Percentiles rank a stretch among this genome's conserved stretches.
These are phyloP conservation scores for Punctoribates punctum DNA, from an alignment of 2,888 invertebrate species.

Conservation along the genomic window DNA sequence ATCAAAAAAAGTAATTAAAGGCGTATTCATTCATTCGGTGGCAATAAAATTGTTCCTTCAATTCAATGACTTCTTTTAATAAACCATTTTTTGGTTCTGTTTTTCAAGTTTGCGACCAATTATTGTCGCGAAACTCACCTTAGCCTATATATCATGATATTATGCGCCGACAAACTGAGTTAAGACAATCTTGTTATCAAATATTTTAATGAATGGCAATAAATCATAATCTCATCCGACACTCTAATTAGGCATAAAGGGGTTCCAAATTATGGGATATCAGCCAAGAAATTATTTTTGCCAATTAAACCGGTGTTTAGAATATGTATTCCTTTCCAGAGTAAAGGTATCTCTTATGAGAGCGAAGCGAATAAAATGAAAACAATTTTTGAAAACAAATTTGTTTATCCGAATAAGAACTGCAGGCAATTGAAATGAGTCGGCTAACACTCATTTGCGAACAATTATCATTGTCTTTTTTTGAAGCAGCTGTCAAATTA, in stretches of 20 bases:
- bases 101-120: neutral
- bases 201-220: conserved; percentile 5
- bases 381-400: too few relatives aligned
- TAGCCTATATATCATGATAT: neutral
- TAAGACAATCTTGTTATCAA: conserved; percentile 21
- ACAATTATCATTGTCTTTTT: too few relatives aligned
- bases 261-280: too few relatives aligned
- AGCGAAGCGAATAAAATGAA: too few relatives aligned
- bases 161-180: neutral
- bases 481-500: too few relatives aligned
- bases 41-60: conserved; percentile 6
- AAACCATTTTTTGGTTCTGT: neutral
- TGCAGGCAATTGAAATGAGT: too few relatives aligned
- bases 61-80: conserved; percentile 8
- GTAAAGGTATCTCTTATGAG: too few relatives aligned
- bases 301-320: too few relatives aligned
- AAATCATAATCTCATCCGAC: conserved; percentile 8
- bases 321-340: too few relatives aligned
- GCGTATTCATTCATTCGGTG: conserved; percentile 2
- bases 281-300: too few relatives aligned
- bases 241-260: neutral
- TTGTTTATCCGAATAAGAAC: too few relatives aligned
- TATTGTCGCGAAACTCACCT: conserved; percentile 8
- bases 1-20: conserved; percentile 16
- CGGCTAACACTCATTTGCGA: too few relatives aligned